Percentiles rank a stretch among this genome's conserved stretches.
phyloP scores from a whole-genome alignment of 2,888 invertebrate species.

The Zaprionus obscuricornis region DNA sequence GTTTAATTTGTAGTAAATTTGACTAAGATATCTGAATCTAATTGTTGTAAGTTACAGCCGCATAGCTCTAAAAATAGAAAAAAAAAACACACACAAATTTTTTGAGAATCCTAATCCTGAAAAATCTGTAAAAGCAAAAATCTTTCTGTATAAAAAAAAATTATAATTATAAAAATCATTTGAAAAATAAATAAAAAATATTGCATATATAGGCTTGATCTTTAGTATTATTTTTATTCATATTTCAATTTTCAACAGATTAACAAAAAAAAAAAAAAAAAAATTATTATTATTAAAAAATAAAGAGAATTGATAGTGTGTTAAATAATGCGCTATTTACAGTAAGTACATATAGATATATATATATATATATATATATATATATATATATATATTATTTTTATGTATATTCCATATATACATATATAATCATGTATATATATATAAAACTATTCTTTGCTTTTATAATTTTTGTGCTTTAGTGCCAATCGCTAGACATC shows the following conservation, averaged over 20 bases:
- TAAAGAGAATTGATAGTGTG: conserved; percentile 11
- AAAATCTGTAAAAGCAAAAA: too few species aligned
- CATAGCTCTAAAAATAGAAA: too few species aligned
- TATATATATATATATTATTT: not conserved
- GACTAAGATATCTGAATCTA: too few species aligned
- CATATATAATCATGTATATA: not conserved
- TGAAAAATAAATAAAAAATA: not conserved
- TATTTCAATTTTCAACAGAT: conserved; percentile 25
- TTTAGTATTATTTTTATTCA: conserved; percentile 38
- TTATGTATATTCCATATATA: not conserved
- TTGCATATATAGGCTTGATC: not conserved
- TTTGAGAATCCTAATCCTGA: too few species aligned
- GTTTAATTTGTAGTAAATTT: too few species aligned
- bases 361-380: not conserved
- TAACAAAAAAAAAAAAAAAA: conserved; percentile 20
- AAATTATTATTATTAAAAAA: conserved; percentile 8
- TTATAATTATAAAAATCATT: too few species aligned
- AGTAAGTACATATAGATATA: conserved; percentile 36
- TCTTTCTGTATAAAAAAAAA: too few species aligned
- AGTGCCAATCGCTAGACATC: conserved; percentile 76
- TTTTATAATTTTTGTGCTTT: too few species aligned
- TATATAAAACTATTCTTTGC: not conserved
- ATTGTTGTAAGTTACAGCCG: too few species aligned
- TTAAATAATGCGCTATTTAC: conserved; percentile 51
- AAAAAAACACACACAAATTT: too few species aligned